Conservation (phyloP, 2,888 invertebrate species). For the Lutraria lutraria region DNA sequence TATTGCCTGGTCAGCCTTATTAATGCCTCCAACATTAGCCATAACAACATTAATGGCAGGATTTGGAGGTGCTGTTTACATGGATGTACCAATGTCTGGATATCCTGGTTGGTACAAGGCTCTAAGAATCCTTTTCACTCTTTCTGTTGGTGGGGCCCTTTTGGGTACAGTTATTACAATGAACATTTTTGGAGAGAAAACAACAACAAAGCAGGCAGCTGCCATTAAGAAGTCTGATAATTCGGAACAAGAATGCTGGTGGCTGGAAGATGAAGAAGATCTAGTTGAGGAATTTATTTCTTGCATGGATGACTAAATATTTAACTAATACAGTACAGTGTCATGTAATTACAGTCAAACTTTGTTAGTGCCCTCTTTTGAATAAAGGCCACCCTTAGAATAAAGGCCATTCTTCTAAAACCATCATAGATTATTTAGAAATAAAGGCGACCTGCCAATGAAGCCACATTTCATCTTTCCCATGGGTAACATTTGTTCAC, state of each 20-base stretch:
- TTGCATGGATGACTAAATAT: neutral
- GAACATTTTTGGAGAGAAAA: conserved; percentile 70
- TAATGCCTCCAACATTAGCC: conserved; percentile 83
- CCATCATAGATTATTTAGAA: too few relatives aligned
- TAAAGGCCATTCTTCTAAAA: too few relatives aligned
- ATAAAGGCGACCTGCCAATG: too few relatives aligned
- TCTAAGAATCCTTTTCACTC: conserved; percentile 85
- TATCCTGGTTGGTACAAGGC: conserved; percentile 87
- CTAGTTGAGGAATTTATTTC: neutral
- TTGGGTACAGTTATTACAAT: conserved; percentile 83
- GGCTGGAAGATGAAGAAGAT: neutral
- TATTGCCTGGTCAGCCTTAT: conserved; percentile 85
- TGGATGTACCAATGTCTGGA: conserved; percentile 84
- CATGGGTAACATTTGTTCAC: too few relatives aligned
- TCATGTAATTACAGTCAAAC: too few relatives aligned
- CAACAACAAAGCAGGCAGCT: neutral
- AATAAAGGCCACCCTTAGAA: too few relatives aligned
- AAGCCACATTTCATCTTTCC: too few relatives aligned
- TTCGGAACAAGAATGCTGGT: neutral
- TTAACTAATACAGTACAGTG: too few relatives aligned
- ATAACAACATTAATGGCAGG: conserved; percentile 83
- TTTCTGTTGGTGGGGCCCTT: conserved; percentile 84
- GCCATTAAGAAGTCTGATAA: neutral
- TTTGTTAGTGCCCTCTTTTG: too few relatives aligned
- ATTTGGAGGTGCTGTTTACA: conserved; percentile 84